These are phyloP conservation scores for Rhinoptilus africanus DNA, from an alignment of 2,113 vertebrate genomes.

Conservation along the genomic window DNA sequence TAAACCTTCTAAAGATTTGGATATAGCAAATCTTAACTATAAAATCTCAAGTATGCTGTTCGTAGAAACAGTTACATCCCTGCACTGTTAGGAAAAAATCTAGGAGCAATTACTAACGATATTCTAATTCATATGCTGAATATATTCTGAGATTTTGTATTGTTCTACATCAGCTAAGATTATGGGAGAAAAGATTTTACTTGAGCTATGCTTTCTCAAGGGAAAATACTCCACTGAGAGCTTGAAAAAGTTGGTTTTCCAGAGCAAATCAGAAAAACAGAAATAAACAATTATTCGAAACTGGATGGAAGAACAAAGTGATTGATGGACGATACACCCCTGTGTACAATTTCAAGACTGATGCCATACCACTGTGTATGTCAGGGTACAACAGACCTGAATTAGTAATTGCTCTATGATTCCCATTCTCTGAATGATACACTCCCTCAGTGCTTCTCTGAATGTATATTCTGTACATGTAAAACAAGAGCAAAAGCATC, in stretches of 20 bases:
- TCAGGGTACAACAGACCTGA: slow-evolving; percentile 35
- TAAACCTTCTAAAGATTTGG: not conserved
- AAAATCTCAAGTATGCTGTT: not conserved
- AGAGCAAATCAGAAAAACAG: not conserved
- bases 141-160: not conserved
- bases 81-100: not conserved
- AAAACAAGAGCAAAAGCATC: slow-evolving; percentile 22
- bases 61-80: not conserved
- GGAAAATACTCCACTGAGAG: not conserved
- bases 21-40: not conserved
- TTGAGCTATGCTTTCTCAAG: not conserved
- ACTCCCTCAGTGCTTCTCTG: slow-evolving; percentile 1
- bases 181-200: not conserved
- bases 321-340: not conserved
- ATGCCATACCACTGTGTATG: not conserved
- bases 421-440: slow-evolving; percentile 1
- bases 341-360: not conserved
- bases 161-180: not conserved
- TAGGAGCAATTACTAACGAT: not conserved
- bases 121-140: not conserved
- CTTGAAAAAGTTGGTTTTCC: not conserved
- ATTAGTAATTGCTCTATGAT: slow-evolving; percentile 53
- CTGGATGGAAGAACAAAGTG: not conserved
- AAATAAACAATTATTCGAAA: slow-evolving; percentile 37
- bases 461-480: not conserved